Percentiles rank a stretch among this genome's conserved stretches.
phyloP scores from a whole-genome alignment of 2,113 vertebrate genomes.

The Megalops atlanticus region DNA sequence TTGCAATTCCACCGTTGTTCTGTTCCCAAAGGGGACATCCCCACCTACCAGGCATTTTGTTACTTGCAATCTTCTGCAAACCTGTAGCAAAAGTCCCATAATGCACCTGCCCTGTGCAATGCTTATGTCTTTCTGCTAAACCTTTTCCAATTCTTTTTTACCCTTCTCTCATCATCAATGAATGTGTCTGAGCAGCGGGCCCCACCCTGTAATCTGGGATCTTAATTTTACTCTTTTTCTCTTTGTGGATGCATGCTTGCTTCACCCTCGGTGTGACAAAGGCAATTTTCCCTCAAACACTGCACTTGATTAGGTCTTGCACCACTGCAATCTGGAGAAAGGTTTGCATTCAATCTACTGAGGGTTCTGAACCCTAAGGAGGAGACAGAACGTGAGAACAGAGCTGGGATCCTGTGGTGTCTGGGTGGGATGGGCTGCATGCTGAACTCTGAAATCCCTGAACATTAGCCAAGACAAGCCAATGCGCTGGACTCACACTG shows the following conservation, averaged over 20 bases:
- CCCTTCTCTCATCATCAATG: neutral
- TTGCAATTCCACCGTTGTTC: neutral
- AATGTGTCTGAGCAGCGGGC: neutral
- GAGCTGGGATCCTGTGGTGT: neutral
- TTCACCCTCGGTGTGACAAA: neutral
- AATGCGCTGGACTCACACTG: conserved; percentile 44
- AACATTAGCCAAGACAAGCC: conserved; percentile 58
- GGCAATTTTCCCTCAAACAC: neutral
- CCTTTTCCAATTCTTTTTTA: neutral
- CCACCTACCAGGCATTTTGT: too few species aligned
- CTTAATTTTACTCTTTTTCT: neutral
- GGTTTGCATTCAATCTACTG: neutral
- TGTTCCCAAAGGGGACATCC: neutral
- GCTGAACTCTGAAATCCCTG: conserved; percentile 33
- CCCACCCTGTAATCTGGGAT: neutral
- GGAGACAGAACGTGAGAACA: neutral
- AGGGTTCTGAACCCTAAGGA: neutral
- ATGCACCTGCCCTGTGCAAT: neutral
- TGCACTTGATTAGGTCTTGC: neutral
- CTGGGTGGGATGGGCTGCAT: neutral
- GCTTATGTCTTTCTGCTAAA: neutral
- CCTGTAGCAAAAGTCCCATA: neutral
- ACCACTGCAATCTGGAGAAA: neutral
- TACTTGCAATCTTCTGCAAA: too few species aligned
- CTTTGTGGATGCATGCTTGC: neutral